Evolutionary conservation across 2,797 vertebrate species (phyloP).

Genomic region (Pseudotriccus pelzelni): DNA sequence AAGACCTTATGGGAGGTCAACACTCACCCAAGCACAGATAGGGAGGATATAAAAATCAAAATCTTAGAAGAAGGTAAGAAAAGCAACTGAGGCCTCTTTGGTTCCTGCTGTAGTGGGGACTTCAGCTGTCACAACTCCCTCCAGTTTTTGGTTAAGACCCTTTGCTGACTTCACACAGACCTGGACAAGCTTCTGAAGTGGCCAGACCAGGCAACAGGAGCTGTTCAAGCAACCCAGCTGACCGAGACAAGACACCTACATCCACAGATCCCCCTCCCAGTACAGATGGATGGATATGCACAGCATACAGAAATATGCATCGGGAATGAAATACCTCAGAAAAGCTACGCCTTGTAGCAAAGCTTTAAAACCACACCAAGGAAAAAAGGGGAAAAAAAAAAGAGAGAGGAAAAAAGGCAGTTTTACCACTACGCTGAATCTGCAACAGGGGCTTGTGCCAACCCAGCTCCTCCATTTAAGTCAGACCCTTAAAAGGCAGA

Average conservation of each 20-base stretch:
- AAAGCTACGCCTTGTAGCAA: neutral
- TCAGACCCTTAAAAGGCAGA: constrained; percentile 59
- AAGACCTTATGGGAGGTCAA: neutral
- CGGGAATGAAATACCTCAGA: neutral
- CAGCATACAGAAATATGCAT: neutral
- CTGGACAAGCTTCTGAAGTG: neutral
- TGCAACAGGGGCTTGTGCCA: constrained; percentile 16
- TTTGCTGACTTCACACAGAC: neutral
- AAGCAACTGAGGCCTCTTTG: neutral
- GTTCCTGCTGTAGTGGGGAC: neutral
- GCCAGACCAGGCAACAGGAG: neutral
- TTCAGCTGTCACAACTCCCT: neutral
- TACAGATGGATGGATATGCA: neutral
- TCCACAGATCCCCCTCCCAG: neutral
- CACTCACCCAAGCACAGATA: neutral
- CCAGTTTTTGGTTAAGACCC: neutral
- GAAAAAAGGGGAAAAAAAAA: accelerated
- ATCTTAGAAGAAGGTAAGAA: neutral
- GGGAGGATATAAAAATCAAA: neutral
- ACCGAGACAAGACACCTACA: neutral
- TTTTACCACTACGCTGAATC: neutral
- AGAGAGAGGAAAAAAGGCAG: neutral
- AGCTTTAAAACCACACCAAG: neutral
- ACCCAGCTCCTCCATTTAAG: constrained; percentile 35
- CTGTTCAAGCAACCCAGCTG: neutral